These are phyloP conservation scores for Nasua narica DNA, from an alignment of 2,797 vertebrate species.

Conservation along the genomic window DNA sequence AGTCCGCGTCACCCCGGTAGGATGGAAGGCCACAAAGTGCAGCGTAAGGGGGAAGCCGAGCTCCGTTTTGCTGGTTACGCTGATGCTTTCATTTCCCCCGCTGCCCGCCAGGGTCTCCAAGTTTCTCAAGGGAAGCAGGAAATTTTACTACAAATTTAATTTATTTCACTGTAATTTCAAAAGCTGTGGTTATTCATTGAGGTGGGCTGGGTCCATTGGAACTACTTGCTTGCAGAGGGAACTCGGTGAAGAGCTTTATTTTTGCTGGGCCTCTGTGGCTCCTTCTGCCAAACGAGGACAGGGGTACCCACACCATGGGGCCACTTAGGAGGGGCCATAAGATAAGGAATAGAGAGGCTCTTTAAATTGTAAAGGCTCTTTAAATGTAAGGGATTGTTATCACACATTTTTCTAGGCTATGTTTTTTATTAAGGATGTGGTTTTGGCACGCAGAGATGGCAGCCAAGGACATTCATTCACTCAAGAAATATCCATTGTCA, in stretches of 20 bases:
- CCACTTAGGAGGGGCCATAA: background rate
- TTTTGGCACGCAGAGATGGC: constrained; percentile 26
- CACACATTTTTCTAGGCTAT: background rate
- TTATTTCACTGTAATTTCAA: constrained; percentile 26
- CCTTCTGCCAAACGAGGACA: background rate
- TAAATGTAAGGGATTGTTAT: background rate
- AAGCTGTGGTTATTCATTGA: background rate
- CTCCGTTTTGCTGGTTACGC: background rate
- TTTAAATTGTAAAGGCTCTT: constrained; percentile 20
- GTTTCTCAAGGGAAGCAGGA: background rate
- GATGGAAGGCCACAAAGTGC: background rate
- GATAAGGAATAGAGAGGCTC: background rate
- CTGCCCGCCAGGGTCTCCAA: background rate
- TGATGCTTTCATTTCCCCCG: background rate
- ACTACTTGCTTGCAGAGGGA: background rate
- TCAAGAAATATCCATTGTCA: background rate
- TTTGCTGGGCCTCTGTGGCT: background rate
- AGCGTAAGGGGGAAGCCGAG: accelerated
- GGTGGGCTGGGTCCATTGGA: background rate
- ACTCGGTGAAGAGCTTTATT: background rate
- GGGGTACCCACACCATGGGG: background rate
- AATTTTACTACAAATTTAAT: background rate
- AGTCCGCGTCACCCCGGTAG: background rate
- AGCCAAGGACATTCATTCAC: background rate
- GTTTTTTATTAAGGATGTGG: constrained; percentile 14